These are phyloP conservation scores for Himalopsyche japonica DNA, from an alignment of 2,888 invertebrate species.

Conservation along the genomic window DNA sequence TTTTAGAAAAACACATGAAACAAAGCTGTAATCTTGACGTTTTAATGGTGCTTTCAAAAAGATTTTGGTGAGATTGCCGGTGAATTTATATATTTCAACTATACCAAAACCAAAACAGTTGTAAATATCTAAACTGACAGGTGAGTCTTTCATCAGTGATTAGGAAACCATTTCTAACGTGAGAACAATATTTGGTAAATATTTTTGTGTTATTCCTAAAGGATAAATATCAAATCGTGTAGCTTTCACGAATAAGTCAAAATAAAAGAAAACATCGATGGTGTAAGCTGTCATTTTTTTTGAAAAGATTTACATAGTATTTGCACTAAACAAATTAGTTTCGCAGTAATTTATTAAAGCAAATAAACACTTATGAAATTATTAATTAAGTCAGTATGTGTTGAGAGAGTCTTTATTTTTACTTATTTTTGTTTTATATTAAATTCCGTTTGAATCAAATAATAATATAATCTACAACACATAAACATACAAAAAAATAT, in stretches of 20 bases:
- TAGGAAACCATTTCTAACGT: neutral
- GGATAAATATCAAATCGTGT: too few species aligned
- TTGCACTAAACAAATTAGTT: too few species aligned
- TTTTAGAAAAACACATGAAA: slow-evolving; percentile 17
- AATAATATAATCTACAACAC: neutral
- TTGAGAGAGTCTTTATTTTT: too few species aligned
- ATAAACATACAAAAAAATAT: neutral
- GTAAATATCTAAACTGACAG: neutral
- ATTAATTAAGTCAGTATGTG: too few species aligned
- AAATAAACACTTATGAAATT: too few species aligned
- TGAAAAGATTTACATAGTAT: too few species aligned
- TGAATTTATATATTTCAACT: neutral
- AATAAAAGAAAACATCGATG: too few species aligned
- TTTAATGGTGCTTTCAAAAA: slow-evolving; percentile 23
- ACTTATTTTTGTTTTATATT: too few species aligned
- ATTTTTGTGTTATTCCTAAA: neutral
- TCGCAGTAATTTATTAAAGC: too few species aligned
- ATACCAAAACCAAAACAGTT: neutral
- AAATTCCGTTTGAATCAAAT: too few species aligned
- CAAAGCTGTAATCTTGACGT: slow-evolving; percentile 23
- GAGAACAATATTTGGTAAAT: neutral
- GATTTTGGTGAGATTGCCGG: neutral
- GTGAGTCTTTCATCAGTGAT: neutral
- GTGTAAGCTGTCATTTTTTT: too few species aligned
- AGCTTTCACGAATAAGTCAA: too few species aligned